Base-by-base conservation (phyloP, 1,140 invertebrate genomes). In the Aphaenogaster ashmeadi region DNA sequence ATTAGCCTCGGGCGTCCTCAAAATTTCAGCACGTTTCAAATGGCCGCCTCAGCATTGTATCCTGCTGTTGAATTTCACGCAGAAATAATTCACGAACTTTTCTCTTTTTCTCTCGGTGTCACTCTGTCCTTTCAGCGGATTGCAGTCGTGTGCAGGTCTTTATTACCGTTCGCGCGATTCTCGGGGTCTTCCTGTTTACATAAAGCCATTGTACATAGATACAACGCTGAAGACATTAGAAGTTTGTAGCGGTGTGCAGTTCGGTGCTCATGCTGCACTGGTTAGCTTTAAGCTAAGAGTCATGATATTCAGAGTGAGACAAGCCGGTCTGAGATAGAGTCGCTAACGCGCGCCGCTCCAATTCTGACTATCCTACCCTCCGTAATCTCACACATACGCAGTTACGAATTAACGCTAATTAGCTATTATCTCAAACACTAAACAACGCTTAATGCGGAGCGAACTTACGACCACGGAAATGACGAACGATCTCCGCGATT, bases 221-320 rank as follows among this genome's bases (percentile, higher is more conserved):
- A 18, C n/a, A 27, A 64, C 36, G 54, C 36, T 27, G 47, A 71
- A 86, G 58, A 85, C 56, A 78, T 88, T 84, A 88, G 38, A 88
- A 88, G 21, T 77, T 15, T 66, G 52, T 69, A 44, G 27, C 27
- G 15, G 80, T 33, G 18, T 62, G 47, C 83, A 79, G 71, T 69
- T 84, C 36, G 69, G 50, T 67, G 60, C 47, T 71, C 79, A 50
- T 38, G 74, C 66, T 66, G 83, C 74, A 44, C 58, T 79, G 75
- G 79, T 88, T 85, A 89, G n/a, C 56, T 36, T 58, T 71, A 84
- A 84, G 52, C 72, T 66, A 66, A 71, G 62, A 88, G 77, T 83
- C 56, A 38, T 44, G 54, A 41, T 71, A 47, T 66, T 72, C 80
- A 11, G 13, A 54, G 47, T 38, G 41, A 88, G 54, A 62, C 50